Conservation (phyloP, 2,113 vertebrate genomes). For the Maccullochella peelii region DNA sequence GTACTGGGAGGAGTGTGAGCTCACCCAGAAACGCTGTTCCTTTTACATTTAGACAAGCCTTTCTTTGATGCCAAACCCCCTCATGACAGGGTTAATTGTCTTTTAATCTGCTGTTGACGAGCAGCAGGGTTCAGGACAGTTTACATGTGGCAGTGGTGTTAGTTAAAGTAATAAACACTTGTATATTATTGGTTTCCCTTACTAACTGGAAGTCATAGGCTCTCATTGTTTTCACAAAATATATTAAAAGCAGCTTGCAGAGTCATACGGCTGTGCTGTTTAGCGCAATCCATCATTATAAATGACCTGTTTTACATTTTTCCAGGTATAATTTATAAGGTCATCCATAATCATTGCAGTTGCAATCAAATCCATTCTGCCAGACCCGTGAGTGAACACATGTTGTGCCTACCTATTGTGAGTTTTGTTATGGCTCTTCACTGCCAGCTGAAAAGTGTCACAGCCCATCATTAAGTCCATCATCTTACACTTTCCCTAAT, state of each 20-base stretch:
- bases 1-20: constrained; percentile 59
- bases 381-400: not conserved
- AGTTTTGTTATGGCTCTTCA: constrained; percentile 15
- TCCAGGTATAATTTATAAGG: constrained; percentile 35
- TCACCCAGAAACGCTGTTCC: constrained; percentile 67
- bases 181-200: constrained; percentile 14
- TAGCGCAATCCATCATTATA: constrained; percentile 62
- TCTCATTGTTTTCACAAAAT: constrained; percentile 33
- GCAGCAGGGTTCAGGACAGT: constrained; percentile 23
- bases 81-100: constrained; percentile 77
- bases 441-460: not conserved
- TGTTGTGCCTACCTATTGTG: not conserved
- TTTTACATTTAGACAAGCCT: constrained; percentile 86
- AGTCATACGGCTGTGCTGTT: constrained; percentile 12
- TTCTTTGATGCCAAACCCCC: constrained; percentile 50
- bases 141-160: constrained; percentile 7
- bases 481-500: not conserved
- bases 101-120: constrained; percentile 72
- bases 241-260: constrained; percentile 45
- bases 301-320: constrained; percentile 53
- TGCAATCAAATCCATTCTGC: constrained; percentile 30
- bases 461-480: not conserved
- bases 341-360: constrained; percentile 59
- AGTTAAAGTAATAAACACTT: constrained; percentile 37
- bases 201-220: constrained; percentile 8